These are phyloP conservation scores for Stichodactyla helianthus DNA, from an alignment of 64 coral and sea anemone species.

Conservation along the genomic window DNA sequence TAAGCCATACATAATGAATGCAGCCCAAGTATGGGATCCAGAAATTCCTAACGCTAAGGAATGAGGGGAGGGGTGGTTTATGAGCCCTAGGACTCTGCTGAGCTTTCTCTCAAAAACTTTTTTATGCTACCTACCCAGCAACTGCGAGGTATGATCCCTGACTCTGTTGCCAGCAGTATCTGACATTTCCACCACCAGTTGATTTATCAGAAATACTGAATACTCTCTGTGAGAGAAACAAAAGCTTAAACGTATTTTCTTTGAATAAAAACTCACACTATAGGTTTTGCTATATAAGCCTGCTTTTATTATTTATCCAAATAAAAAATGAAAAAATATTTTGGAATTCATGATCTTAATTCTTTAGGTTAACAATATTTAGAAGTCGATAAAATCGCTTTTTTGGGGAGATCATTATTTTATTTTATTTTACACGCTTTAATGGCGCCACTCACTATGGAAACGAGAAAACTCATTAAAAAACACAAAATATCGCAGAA, in stretches of 20 bases:
- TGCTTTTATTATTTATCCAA: neutral
- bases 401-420: neutral
- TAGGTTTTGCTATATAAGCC: neutral
- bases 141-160: constrained; percentile 90
- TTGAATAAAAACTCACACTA: neutral
- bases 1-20: no score
- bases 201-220: constrained; percentile 91
- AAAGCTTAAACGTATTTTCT: neutral
- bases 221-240: constrained; percentile 63
- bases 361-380: neutral
- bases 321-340: neutral
- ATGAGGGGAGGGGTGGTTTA: no score
- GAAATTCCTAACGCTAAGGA: no score
- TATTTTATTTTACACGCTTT: neutral
- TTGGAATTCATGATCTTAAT: neutral
- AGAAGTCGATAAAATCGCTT: neutral
- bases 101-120: neutral
- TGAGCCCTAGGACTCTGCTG: no score
- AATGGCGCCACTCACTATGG: constrained; percentile 17
- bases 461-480: neutral
- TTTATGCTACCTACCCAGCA: constrained; percentile 61
- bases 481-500: neutral
- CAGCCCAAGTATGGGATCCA: no score
- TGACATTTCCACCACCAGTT: constrained; percentile 78
- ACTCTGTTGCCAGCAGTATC: constrained; percentile 89